Evolutionary conservation across 2,113 vertebrate species (phyloP), one percentile per base, ranked within the genome.

Genomic region (Aphyosemion australe): DNA sequence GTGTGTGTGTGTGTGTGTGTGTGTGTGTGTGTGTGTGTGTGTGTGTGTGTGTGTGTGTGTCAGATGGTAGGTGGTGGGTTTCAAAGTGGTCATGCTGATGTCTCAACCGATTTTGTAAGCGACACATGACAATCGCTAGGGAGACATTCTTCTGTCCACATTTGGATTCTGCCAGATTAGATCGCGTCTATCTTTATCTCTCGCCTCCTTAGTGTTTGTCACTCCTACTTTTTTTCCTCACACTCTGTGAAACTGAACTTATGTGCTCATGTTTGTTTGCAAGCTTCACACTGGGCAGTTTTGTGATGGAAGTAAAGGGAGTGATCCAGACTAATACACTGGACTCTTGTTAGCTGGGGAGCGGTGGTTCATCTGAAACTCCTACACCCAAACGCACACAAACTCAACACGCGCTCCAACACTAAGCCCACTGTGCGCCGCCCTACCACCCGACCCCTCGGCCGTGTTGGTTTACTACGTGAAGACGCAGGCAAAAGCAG

Each of bases 261-360:
- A 72, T 79, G 59, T 63, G 47, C 13, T 67, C 42, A 16, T 62
- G 61, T 80, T 87, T 83, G 70, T 79, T 69, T 72, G 37, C 66
- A 12, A 49, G 59, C 61, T 56, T 78, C 58, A 54, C 74, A 71
- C 59, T 59, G 55, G 58, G 54, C 52, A 49, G 56, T 76, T 83
- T 85, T 78, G 67, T 85, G 83, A 87, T 74, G 45, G 64, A 41
- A n/a, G 69, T 71, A 76, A 60, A 68, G 77, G 71, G 10, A 64
- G 55, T 55, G 19, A 51, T 68, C 71, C 60, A 37, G 58, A 14
- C 61, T 34, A 9, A 76, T 32, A 79, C 85, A 85, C 65, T 73
- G 76, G 75, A 76, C 66, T 62, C 48, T 78, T 85, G 74, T 86
- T 78, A 73, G 59, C 61, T 43, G 50, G 67, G 52, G 73, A 48